phyloP scores from a whole-genome alignment of 2,888 invertebrate species.

The Syritta pipiens region DNA sequence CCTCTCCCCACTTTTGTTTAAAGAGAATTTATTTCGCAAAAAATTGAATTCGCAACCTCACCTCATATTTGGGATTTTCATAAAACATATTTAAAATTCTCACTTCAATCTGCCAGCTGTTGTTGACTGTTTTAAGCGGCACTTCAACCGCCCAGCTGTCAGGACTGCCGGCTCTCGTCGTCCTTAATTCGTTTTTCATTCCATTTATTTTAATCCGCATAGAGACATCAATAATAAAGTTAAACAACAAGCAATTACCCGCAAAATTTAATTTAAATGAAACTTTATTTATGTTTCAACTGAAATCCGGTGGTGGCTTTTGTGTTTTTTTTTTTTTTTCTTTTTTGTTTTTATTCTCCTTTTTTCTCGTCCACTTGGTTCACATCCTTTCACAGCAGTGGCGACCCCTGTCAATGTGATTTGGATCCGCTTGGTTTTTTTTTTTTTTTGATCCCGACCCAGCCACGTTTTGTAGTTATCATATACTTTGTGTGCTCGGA shows the following conservation, averaged over 20 bases:
- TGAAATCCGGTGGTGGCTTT: slow-evolving; percentile 35
- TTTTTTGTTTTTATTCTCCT: neutral
- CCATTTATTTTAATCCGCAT: slow-evolving; percentile 67
- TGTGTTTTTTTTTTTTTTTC: too few relatives aligned
- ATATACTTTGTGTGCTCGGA: slow-evolving; percentile 23
- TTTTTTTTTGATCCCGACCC: neutral
- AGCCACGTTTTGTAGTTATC: slow-evolving; percentile 10
- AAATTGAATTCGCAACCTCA: neutral
- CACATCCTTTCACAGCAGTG: too few relatives aligned
- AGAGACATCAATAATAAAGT: slow-evolving; percentile 67
- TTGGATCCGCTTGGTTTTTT: neutral
- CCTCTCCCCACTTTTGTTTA: neutral
- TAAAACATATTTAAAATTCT: slow-evolving; percentile 15
- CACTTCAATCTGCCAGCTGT: slow-evolving; percentile 4
- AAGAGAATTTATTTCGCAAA: neutral
- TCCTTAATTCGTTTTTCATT: slow-evolving; percentile 57
- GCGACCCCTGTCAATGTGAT: neutral
- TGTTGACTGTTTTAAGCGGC: slow-evolving; percentile 2
- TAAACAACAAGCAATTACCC: slow-evolving; percentile 68
- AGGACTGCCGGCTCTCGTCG: slow-evolving; percentile 23
- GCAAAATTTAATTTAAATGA: slow-evolving; percentile 67
- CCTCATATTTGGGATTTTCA: neutral
- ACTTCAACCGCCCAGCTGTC: neutral
- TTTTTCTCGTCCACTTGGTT: too few relatives aligned
- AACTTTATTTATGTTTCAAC: slow-evolving; percentile 61